Conservation (phyloP, 2,113 vertebrate genomes). For the Muntiacus muntjak region DNA sequence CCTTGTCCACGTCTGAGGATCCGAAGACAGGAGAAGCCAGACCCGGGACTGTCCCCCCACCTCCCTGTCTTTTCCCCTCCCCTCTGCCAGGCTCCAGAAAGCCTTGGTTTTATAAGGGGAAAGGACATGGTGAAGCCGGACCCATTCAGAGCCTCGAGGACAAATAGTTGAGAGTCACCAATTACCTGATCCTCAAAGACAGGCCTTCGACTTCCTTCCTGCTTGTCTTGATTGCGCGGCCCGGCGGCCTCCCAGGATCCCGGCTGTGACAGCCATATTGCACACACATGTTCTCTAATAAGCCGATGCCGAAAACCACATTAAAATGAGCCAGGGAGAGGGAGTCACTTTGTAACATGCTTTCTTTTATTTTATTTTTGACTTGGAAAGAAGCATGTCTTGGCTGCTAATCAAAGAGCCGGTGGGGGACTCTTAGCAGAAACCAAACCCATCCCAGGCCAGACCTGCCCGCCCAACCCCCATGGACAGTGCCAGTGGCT, state of each 20-base stretch:
- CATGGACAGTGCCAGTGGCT: constrained; percentile 60
- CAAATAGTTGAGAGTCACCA: not conserved
- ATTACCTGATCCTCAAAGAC: constrained; percentile 2
- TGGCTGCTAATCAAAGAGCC: constrained; percentile 80
- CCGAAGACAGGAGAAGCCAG: not conserved
- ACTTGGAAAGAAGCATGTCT: constrained; percentile 74
- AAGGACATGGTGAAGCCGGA: not conserved
- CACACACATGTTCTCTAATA: constrained; percentile 80
- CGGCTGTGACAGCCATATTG: constrained; percentile 79
- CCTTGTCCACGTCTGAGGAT: rapidly evolving
- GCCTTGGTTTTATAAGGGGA: not conserved
- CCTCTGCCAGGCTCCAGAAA: not conserved
- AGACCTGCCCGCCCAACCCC: constrained; percentile 55
- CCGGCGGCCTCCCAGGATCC: not conserved
- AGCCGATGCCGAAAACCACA: constrained; percentile 81
- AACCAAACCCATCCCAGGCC: constrained; percentile 60
- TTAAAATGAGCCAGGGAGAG: constrained; percentile 77
- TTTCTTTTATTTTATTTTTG: constrained; percentile 79
- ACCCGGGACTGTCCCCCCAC: too few relatives aligned
- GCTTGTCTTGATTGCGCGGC: not conserved
- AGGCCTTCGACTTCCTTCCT: not conserved
- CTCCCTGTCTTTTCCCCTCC: not conserved
- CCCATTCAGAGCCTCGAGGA: not conserved
- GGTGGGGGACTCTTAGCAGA: constrained; percentile 70
- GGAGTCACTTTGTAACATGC: constrained; percentile 78